phyloP scores from a whole-genome alignment of 2,888 invertebrate species.

The Acholoe squamosa region DNA sequence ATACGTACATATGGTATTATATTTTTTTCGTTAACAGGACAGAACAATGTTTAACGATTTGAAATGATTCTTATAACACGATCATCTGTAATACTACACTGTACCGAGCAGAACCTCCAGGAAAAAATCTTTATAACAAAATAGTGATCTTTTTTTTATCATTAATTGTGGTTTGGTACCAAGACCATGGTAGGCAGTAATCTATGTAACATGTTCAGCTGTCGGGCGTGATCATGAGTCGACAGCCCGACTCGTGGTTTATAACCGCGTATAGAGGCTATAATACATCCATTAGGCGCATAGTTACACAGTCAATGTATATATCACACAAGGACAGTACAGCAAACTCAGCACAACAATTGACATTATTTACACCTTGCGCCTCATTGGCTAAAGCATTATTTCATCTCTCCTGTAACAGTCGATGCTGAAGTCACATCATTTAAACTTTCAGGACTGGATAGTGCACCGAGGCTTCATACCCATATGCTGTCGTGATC shows the following conservation, averaged over 20 bases:
- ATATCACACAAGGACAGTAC: neutral
- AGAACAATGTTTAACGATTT: neutral
- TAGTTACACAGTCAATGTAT: neutral
- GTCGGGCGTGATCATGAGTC: neutral
- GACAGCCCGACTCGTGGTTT: neutral
- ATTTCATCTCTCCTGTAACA: neutral
- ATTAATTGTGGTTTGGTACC: too few relatives aligned
- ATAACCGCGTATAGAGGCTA: neutral
- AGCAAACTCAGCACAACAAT: constrained; percentile 14
- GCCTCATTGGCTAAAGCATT: neutral
- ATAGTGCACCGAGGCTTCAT: too few relatives aligned
- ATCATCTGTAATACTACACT: neutral
- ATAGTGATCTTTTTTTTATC: neutral
- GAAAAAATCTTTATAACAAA: neutral
- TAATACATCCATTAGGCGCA: neutral
- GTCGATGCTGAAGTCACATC: neutral
- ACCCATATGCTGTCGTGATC: too few relatives aligned
- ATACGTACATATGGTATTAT: neutral
- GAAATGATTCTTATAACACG: neutral
- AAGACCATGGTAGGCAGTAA: neutral
- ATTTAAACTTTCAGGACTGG: too few relatives aligned
- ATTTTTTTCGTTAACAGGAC: neutral
- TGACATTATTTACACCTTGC: neutral
- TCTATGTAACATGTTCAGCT: neutral
- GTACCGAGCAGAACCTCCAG: neutral